Percentiles rank a stretch among this genome's conserved stretches.
Conservation (phyloP, 2,888 invertebrate genomes). For the Aplocera efformata region DNA sequence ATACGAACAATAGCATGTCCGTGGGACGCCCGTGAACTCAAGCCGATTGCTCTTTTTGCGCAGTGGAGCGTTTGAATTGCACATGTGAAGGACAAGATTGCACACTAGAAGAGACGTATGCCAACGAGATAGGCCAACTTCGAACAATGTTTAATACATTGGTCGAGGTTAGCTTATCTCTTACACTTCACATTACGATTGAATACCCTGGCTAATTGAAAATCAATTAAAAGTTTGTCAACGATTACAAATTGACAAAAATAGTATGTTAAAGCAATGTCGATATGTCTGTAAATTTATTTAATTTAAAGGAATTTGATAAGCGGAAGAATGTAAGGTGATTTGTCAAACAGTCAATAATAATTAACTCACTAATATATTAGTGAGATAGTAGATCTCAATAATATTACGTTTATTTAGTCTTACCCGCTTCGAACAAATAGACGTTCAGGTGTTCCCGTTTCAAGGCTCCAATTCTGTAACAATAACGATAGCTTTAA, state of each 20-base stretch:
- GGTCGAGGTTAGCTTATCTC: conserved; percentile 1
- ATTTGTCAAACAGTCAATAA: too few species aligned
- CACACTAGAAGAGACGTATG: conserved; percentile 13
- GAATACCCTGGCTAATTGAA: too few species aligned
- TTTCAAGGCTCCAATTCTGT: conserved; percentile 42
- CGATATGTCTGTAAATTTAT: too few species aligned
- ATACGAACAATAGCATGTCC: conserved; percentile 45
- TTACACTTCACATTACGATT: too few species aligned
- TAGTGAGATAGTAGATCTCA: too few species aligned
- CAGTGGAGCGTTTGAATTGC: conserved; percentile 42
- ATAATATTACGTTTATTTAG: too few species aligned
- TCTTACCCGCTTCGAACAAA: conserved; percentile 36
- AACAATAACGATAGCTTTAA: conserved; percentile 33
- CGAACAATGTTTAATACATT: background rate
- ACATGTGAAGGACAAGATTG: conserved; percentile 35
- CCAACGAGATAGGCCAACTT: too few species aligned
- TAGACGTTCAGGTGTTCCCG: conserved; percentile 23
- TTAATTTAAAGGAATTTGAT: conserved; percentile 8
- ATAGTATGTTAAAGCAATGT: too few species aligned
- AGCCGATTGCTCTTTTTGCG: conserved; percentile 49
- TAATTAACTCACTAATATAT: too few species aligned
- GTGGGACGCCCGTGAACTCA: conserved; percentile 63
- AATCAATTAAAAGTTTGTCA: too few species aligned
- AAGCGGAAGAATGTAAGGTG: too few species aligned
- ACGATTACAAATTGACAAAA: too few species aligned